Evolutionary conservation across 2,888 invertebrate species (phyloP).

Genomic region (Tanypteryx hageni): DNA sequence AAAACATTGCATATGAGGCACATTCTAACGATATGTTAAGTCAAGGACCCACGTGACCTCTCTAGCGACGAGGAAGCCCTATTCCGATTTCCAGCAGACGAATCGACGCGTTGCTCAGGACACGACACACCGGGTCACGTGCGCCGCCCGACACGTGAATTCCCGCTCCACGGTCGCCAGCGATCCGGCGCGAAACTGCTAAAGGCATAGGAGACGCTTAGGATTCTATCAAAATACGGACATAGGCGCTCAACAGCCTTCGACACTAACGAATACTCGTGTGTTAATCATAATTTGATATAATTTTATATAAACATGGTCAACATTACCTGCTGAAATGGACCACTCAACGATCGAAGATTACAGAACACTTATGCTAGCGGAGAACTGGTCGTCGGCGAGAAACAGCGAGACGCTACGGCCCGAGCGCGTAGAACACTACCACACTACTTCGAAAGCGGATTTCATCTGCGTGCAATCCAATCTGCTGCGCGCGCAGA

Average conservation of each 20-base stretch:
- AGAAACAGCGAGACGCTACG: not conserved
- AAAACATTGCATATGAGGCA: not conserved
- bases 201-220: too few relatives aligned
- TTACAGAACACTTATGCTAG: too few relatives aligned
- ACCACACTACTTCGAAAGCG: not conserved
- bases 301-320: not conserved
- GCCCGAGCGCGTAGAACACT: not conserved
- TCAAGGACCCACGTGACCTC: not conserved
- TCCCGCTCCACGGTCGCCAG: not conserved
- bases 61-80: not conserved
- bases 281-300: not conserved
- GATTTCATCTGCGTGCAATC: too few relatives aligned
- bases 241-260: too few relatives aligned
- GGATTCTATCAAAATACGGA: too few relatives aligned
- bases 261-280: not conserved
- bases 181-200: too few relatives aligned
- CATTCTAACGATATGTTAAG: not conserved
- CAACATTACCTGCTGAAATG: too few relatives aligned
- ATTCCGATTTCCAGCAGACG: not conserved
- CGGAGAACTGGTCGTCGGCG: too few relatives aligned
- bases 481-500: conserved; percentile 50
- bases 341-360: too few relatives aligned
- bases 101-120: not conserved
- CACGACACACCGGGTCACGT: not conserved
- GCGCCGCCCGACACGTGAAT: conserved; percentile 3